phyloP scores from a whole-genome alignment of 2,797 vertebrate species.

The Rachycentron canadum region DNA sequence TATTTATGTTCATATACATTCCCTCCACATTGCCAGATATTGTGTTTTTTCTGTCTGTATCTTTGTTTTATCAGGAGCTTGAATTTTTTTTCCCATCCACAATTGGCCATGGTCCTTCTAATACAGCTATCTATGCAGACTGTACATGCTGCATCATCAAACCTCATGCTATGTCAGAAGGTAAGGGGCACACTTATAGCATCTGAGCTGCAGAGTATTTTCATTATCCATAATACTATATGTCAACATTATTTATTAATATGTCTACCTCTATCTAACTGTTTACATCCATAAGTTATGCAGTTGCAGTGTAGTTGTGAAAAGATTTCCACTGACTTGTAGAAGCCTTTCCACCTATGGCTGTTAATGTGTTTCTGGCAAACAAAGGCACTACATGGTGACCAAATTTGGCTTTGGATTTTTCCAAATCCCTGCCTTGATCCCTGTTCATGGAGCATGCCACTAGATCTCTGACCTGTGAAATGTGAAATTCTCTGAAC shows the following conservation, averaged over 20 bases:
- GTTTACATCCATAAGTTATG: neutral
- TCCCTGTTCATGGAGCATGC: conserved; percentile 80
- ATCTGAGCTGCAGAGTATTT: neutral
- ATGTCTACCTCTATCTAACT: neutral
- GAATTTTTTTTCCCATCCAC: conserved; percentile 96
- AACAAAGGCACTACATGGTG: conserved; percentile 58
- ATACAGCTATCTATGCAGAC: conserved; percentile 88
- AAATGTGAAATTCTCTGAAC: conserved; percentile 81
- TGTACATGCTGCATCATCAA: conserved; percentile 95
- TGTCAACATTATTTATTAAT: neutral
- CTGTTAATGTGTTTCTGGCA: conserved; percentile 54
- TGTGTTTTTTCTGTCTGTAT: conserved; percentile 3
- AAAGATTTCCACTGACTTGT: conserved; percentile 13
- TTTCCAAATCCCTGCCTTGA: conserved; percentile 83
- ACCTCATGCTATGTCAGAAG: conserved; percentile 93
- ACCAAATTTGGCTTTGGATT: conserved; percentile 73
- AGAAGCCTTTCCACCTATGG: conserved; percentile 15
- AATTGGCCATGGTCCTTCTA: conserved; percentile 87
- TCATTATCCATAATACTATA: neutral
- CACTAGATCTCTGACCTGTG: conserved; percentile 82
- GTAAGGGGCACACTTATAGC: conserved; percentile 76
- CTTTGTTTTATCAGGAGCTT: conserved; percentile 87
- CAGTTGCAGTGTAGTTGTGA: neutral
- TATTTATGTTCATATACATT: conserved; percentile 2
- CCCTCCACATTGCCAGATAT: neutral